phyloP scores from a whole-genome alignment of 2,888 invertebrate species.

The Lydus trimaculatus region DNA sequence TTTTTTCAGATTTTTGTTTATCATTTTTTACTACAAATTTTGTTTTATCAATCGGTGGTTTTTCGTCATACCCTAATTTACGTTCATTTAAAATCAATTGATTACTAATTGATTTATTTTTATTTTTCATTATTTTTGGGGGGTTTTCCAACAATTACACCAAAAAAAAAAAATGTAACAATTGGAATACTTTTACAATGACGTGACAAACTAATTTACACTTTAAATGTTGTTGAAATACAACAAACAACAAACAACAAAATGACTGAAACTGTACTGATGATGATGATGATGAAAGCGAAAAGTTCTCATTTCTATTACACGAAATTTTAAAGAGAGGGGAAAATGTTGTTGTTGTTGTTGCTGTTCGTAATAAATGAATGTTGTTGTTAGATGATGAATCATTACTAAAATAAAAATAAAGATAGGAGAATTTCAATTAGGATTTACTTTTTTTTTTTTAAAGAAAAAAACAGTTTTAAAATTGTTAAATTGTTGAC shows the following conservation, averaged over 20 bases:
- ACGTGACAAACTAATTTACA: neutral
- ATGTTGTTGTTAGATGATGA: constrained; percentile 1
- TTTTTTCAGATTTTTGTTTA: constrained; percentile 65
- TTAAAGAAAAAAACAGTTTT: no score
- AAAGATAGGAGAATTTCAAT: neutral
- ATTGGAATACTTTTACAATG: neutral
- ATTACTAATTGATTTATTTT: constrained; percentile 55
- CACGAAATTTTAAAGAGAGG: neutral
- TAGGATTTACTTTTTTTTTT: no score
- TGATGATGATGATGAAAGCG: neutral
- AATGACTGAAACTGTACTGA: neutral
- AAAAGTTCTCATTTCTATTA: constrained; percentile 1
- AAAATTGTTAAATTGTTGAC: constrained; percentile 50
- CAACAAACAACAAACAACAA: neutral
- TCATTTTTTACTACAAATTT: constrained; percentile 56
- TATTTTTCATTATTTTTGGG: constrained; percentile 40
- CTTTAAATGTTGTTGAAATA: neutral
- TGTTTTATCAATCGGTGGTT: constrained; percentile 65
- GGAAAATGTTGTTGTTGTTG: neutral
- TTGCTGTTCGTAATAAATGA: neutral
- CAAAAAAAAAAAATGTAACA: neutral
- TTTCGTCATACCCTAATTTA: constrained; percentile 63
- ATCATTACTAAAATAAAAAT: constrained; percentile 1
- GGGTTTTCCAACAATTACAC: neutral
- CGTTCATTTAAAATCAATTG: constrained; percentile 67